Percentiles rank a stretch among this genome's conserved stretches.
These are phyloP conservation scores for Chirona hameri DNA, from an alignment of 2,888 invertebrate species.

Conservation along the genomic window DNA sequence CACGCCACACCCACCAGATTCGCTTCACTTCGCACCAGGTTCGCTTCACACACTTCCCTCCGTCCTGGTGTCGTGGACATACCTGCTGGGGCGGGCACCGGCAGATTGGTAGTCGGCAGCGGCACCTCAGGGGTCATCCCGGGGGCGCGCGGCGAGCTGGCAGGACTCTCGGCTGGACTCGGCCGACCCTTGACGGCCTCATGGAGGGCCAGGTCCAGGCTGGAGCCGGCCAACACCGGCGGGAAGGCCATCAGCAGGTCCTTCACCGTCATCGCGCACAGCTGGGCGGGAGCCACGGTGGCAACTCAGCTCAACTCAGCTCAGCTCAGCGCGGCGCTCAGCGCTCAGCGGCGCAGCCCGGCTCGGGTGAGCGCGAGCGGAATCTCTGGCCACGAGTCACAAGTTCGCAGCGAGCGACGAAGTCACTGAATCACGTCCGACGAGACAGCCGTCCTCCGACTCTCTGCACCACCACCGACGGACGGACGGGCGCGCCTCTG, in stretches of 20 bases:
- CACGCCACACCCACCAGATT: neutral
- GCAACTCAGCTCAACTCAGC: neutral
- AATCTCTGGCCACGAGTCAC: neutral
- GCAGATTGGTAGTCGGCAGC: neutral
- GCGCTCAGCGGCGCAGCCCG: neutral
- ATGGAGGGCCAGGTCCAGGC: neutral
- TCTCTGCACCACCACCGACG: neutral
- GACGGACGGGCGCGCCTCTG: neutral
- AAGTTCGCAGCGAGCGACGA: no score
- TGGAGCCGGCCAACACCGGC: neutral
- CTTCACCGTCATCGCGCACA: neutral
- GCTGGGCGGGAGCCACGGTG: neutral
- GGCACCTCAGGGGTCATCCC: neutral
- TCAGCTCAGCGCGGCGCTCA: neutral
- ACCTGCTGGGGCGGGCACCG: neutral
- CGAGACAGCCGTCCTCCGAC: no score
- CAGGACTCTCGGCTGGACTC: neutral
- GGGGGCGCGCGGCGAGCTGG: neutral
- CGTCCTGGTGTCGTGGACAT: neutral
- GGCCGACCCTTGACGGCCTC: neutral
- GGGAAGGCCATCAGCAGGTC: slow-evolving; percentile 23
- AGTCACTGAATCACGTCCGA: no score
- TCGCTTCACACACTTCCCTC: no score
- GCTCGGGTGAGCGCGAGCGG: neutral
- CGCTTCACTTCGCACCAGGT: no score